These are phyloP conservation scores for Typhlichthys eigenmanni DNA, from an alignment of 2,797 vertebrate species.

Conservation along the genomic window DNA sequence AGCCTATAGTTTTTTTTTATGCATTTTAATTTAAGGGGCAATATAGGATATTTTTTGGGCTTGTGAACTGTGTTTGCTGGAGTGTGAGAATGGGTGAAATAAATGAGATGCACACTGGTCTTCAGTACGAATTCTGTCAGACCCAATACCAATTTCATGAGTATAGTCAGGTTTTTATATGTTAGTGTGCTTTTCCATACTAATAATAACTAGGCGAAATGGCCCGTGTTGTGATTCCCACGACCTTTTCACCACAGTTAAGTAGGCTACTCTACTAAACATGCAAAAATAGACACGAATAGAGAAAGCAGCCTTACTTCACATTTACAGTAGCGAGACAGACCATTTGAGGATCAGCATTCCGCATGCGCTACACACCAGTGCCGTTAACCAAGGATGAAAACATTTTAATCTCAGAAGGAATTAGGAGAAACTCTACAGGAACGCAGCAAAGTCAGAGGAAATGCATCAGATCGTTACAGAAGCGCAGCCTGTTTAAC, in stretches of 20 bases:
- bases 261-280: conserved; percentile 42
- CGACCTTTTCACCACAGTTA: conserved; percentile 68
- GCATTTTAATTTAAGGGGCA: conserved; percentile 74
- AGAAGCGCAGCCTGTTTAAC: background rate
- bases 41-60: conserved; percentile 51
- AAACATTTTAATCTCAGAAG: conserved; percentile 19
- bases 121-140: conserved; percentile 22
- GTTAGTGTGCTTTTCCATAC: conserved; percentile 9
- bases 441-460: conserved; percentile 37
- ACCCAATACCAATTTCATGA: too few species aligned
- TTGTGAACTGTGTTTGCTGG: conserved; percentile 51
- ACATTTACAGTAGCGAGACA: conserved; percentile 47
- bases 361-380: conserved; percentile 29
- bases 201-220: conserved; percentile 56
- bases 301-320: conserved; percentile 65
- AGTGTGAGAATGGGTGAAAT: conserved; percentile 63
- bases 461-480: background rate
- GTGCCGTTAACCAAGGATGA: conserved; percentile 8
- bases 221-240: conserved; percentile 76
- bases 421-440: conserved; percentile 43
- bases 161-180: background rate
- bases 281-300: conserved; percentile 3
- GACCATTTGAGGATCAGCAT: conserved; percentile 29
- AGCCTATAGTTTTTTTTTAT: conserved; percentile 76
- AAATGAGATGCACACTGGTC: conserved; percentile 63